Conservation (phyloP, 2,113 vertebrate species). For the Campylomormyrus tamandua region DNA sequence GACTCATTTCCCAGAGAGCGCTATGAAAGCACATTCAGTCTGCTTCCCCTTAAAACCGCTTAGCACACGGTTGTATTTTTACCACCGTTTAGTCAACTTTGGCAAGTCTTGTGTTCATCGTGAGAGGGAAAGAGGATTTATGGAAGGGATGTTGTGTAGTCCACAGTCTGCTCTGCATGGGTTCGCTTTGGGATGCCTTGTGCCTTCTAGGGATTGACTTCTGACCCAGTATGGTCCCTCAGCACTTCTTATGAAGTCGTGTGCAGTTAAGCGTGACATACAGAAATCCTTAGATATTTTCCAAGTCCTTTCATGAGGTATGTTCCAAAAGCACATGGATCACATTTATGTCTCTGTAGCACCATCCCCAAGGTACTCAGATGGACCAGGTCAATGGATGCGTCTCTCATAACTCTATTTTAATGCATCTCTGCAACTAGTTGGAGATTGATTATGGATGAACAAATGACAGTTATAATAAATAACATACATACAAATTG, state of each 20-base stretch:
- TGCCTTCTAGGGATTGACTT: background rate
- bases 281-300: background rate
- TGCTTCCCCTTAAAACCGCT: background rate
- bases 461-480: background rate
- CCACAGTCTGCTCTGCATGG: background rate
- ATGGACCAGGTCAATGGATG: background rate
- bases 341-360: background rate
- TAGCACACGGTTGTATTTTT: background rate
- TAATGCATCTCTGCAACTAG: background rate
- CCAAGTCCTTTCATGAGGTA: background rate
- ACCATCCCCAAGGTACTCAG: background rate
- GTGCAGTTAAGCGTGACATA: background rate
- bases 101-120: background rate
- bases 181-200: background rate
- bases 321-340: background rate
- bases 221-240: background rate
- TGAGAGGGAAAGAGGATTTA: background rate
- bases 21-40: background rate
- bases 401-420: background rate
- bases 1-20: conserved; percentile 10
- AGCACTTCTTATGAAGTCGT: background rate
- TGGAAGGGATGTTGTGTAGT: background rate
- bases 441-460: background rate
- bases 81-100: background rate
- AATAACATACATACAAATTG: background rate